phyloP scores from a whole-genome alignment of 92 coral and sea anemone species.

The Parazoanthus atlanticus region DNA sequence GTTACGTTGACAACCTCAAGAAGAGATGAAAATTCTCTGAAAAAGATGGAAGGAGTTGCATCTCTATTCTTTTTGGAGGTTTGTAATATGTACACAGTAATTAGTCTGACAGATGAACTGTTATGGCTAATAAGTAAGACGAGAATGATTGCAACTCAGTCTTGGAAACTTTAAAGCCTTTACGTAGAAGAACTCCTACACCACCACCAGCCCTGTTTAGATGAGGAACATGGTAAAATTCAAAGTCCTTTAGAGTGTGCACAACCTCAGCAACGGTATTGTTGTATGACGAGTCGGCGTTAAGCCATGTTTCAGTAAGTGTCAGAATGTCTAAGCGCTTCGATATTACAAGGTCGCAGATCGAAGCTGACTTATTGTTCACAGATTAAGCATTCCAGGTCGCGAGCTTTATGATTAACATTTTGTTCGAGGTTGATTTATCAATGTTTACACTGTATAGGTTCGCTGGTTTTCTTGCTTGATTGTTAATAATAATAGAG shows the following conservation, averaged over 20 bases:
- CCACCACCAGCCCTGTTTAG: constrained; percentile 15
- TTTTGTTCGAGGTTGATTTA: background rate
- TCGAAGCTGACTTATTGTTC: constrained; percentile 20
- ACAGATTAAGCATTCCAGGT: constrained; percentile 7
- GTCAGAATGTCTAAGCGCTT: constrained; percentile 24
- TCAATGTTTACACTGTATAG: background rate
- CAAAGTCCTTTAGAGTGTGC: constrained; percentile 1
- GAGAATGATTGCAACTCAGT: background rate
- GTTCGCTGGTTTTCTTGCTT: constrained; percentile 1
- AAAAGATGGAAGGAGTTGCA: background rate
- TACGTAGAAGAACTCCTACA: constrained; percentile 22
- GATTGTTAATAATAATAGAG: background rate
- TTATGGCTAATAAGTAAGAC: background rate
- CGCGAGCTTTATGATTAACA: background rate
- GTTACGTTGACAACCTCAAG: too few species aligned
- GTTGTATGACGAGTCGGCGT: background rate
- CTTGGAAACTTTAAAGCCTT: background rate
- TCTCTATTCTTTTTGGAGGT: constrained; percentile 2
- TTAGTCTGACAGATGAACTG: background rate
- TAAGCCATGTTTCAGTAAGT: constrained; percentile 31
- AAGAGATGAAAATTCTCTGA: constrained; percentile 11
- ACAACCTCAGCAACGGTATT: background rate
- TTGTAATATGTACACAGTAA: constrained; percentile 25
- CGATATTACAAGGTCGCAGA: constrained; percentile 18
- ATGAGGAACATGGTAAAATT: background rate